These are phyloP conservation scores for Sebastes vulpes DNA, from an alignment of 2,797 vertebrate genomes.

Conservation along the genomic window DNA sequence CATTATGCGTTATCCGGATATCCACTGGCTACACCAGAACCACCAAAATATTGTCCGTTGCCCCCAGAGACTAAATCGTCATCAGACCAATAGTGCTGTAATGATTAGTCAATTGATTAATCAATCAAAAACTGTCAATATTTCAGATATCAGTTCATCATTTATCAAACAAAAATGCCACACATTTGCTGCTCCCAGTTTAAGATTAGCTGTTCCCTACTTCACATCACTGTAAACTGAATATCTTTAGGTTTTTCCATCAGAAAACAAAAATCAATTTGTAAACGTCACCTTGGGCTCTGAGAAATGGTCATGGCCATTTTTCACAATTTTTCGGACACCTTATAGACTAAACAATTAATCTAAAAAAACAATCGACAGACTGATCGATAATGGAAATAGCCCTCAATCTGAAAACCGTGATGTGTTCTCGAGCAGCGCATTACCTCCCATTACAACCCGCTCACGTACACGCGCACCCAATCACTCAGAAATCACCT, in stretches of 20 bases:
- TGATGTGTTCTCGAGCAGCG: neutral
- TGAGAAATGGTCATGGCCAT: neutral
- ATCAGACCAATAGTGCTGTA: neutral
- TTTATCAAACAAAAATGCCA: neutral
- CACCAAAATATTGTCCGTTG: neutral
- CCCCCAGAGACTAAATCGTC: neutral
- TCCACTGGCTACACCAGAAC: neutral
- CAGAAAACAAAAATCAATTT: neutral
- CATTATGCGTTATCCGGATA: neutral
- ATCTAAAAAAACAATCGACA: neutral
- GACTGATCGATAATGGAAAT: neutral
- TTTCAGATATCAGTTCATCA: neutral
- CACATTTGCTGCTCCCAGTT: neutral
- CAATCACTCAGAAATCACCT: slow-evolving; percentile 23
- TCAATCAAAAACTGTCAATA: too few species aligned
- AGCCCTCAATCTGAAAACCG: neutral
- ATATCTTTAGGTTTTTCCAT: neutral
- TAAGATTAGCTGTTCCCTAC: neutral
- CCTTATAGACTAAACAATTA: neutral
- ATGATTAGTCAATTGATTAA: too few species aligned
- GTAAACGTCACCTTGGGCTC: neutral
- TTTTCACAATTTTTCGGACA: neutral
- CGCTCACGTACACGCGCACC: neutral
- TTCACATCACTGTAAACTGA: neutral
- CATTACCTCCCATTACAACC: neutral